These are phyloP conservation scores for Brenthis ino DNA, from an alignment of 2,888 invertebrate species.

Conservation along the genomic window DNA sequence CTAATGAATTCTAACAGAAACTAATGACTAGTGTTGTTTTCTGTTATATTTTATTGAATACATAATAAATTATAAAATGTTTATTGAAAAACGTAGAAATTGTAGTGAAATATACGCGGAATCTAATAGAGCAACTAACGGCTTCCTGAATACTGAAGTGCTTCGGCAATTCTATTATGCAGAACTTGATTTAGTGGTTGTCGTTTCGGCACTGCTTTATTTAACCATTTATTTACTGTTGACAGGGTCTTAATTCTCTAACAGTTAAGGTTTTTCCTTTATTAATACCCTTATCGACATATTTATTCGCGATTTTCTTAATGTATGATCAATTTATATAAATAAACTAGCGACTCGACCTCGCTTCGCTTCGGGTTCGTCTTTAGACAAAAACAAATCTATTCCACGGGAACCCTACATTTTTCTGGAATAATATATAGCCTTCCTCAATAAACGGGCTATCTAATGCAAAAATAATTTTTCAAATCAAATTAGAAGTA, in stretches of 20 bases:
- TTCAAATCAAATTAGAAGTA: no score
- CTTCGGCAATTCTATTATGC: background rate
- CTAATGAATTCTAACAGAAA: no score
- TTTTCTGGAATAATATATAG: no score
- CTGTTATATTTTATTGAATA: background rate
- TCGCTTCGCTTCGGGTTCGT: no score
- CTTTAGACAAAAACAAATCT: no score
- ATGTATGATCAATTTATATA: no score
- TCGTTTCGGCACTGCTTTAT: background rate
- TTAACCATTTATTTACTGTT: background rate
- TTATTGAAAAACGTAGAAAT: background rate
- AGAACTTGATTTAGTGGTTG: background rate
- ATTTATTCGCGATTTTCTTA: no score
- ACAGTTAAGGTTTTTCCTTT: background rate
- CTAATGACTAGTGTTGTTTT: no score
- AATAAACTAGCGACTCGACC: no score
- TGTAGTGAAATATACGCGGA: slow-evolving; percentile 9
- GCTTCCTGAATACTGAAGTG: slow-evolving; percentile 22
- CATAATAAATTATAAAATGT: background rate
- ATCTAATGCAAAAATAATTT: no score
- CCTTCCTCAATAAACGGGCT: no score
- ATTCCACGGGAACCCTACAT: no score
- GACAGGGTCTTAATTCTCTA: background rate
- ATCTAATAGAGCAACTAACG: slow-evolving; percentile 22
- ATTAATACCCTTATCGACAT: background rate